Evolutionary conservation across 2,888 invertebrate species (phyloP).

Genomic region (Lepetodrilus schrolli): DNA sequence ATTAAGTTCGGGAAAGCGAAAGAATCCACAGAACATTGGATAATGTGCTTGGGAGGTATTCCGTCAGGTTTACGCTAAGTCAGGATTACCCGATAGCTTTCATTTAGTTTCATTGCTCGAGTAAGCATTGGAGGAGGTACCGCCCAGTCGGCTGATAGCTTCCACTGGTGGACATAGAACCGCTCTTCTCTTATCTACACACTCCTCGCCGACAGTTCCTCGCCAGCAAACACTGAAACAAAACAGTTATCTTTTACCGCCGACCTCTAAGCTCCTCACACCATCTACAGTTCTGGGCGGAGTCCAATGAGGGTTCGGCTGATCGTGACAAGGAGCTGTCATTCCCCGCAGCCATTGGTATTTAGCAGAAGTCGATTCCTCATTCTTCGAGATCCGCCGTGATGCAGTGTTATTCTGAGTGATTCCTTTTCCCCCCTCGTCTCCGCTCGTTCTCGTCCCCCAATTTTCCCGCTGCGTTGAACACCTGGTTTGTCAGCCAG

Average conservation of each 20-base stretch:
- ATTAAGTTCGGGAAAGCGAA: neutral
- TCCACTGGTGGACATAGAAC: slow-evolving; percentile 18
- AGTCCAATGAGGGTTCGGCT: neutral
- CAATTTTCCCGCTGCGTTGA: neutral
- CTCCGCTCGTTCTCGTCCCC: too few species aligned
- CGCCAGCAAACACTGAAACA: slow-evolving; percentile 31
- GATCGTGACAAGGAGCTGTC: slow-evolving; percentile 24
- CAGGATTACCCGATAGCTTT: slow-evolving; percentile 28
- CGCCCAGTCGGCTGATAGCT: slow-evolving; percentile 13
- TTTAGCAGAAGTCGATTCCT: slow-evolving; percentile 3
- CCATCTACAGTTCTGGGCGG: slow-evolving; percentile 21
- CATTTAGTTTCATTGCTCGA: slow-evolving; percentile 15
- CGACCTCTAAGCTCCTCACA: slow-evolving; percentile 25
- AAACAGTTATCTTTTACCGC: slow-evolving; percentile 31
- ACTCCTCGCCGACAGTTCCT: neutral
- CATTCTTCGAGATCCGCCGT: slow-evolving; percentile 7
- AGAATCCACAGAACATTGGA: neutral
- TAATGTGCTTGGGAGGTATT: slow-evolving; percentile 28
- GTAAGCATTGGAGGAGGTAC: slow-evolving; percentile 25
- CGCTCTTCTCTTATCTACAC: slow-evolving; percentile 22
- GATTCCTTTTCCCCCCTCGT: neutral
- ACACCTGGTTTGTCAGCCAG: slow-evolving; percentile 18
- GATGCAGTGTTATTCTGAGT: slow-evolving; percentile 10
- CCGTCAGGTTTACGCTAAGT: slow-evolving; percentile 15
- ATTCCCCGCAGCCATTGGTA: slow-evolving; percentile 7